A percentile compares a stretch with the other conserved stretches of the same genome.
These are phyloP conservation scores for Amphiprion ocellaris DNA, from an alignment of 2,113 vertebrate species.

Conservation along the genomic window DNA sequence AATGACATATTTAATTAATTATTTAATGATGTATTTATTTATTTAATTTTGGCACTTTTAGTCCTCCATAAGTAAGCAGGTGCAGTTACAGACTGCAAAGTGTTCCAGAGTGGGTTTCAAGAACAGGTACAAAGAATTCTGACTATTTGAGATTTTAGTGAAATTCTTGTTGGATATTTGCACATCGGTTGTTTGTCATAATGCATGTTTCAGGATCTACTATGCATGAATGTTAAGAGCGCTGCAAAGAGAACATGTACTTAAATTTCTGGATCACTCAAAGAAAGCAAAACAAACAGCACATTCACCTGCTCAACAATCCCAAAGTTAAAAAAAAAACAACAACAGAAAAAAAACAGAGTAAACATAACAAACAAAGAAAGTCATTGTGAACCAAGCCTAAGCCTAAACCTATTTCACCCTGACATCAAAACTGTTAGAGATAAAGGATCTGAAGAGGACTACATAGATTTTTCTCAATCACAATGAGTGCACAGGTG, in stretches of 20 bases:
- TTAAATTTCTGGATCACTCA: constrained; percentile 23
- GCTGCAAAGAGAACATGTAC: constrained; percentile 15
- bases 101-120: constrained; percentile 18
- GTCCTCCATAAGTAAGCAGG: no score
- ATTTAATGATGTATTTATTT: no score
- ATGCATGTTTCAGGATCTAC: constrained; percentile 15
- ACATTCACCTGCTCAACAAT: constrained; percentile 21
- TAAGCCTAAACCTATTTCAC: constrained; percentile 51
- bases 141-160: constrained; percentile 26
- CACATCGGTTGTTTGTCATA: constrained; percentile 27
- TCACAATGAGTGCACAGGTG: constrained; percentile 31
- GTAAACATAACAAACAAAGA: constrained; percentile 2
- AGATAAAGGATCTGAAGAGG: constrained; percentile 49
- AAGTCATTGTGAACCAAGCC: constrained; percentile 2
- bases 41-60: no score
- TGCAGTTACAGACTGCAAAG: constrained; percentile 27
- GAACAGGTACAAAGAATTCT: constrained; percentile 21
- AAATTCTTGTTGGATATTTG: constrained; percentile 30
- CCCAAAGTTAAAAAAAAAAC: not conserved
- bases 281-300: constrained; percentile 20
- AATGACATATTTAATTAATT: no score
- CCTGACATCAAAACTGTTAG: constrained; percentile 41
- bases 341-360: constrained; percentile 4
- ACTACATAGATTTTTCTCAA: constrained; percentile 55
- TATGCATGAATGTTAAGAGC: constrained; percentile 17